Conservation (phyloP, 2,888 invertebrate species). For the Heliconius ismenius region DNA sequence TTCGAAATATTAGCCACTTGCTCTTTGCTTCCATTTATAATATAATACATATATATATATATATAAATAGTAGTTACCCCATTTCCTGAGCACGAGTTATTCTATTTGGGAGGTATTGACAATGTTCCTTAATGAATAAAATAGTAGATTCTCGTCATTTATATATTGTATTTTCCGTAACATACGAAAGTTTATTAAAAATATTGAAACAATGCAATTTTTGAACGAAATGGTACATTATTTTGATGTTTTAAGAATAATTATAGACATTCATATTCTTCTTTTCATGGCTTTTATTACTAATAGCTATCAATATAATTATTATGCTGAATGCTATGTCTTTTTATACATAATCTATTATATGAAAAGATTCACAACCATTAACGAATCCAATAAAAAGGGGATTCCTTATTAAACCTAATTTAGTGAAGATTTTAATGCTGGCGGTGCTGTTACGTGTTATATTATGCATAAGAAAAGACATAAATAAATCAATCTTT, state of each 20-base stretch:
- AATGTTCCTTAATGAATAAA: neutral
- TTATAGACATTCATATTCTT: neutral
- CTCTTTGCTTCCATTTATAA: neutral
- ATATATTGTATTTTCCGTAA: too few species aligned
- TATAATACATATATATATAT: too few species aligned
- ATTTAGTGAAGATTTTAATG: too few species aligned
- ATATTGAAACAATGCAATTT: too few species aligned
- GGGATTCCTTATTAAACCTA: neutral
- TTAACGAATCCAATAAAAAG: neutral
- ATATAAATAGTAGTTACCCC: neutral
- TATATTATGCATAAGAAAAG: too few species aligned
- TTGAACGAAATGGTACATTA: neutral
- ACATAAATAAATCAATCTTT: neutral
- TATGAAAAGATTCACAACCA: neutral
- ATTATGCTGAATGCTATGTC: neutral
- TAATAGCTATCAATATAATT: neutral
- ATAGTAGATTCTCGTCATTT: neutral
- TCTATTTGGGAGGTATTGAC: neutral
- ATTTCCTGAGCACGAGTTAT: neutral
- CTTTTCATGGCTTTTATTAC: neutral
- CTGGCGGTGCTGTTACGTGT: too few species aligned
- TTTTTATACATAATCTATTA: neutral
- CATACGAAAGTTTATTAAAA: neutral
- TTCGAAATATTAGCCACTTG: conserved; percentile 10
- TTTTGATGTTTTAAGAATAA: too few species aligned